phyloP scores from a whole-genome alignment of 2,797 vertebrate species.

The Sylvilagus floridanus region DNA sequence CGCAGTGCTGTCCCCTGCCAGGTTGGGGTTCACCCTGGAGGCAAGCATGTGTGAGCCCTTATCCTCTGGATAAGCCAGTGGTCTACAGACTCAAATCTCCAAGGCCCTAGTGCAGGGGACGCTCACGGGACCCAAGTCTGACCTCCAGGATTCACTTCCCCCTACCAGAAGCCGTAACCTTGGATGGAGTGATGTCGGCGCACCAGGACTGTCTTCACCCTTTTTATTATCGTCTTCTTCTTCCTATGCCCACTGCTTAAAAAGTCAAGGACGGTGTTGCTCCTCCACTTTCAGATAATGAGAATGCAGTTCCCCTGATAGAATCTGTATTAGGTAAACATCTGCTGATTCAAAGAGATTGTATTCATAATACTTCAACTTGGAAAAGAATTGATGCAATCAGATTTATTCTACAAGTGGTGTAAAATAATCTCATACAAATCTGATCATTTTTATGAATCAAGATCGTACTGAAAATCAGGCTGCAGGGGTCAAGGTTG shows the following conservation, averaged over 20 bases:
- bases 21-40: neutral
- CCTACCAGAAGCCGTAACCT: neutral
- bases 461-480: neutral
- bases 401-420: neutral
- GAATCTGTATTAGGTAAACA: slow-evolving; percentile 16
- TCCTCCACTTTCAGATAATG: slow-evolving; percentile 11
- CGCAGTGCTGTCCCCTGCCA: neutral
- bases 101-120: neutral
- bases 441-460: neutral
- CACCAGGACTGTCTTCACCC: neutral
- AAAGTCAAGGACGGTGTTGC: neutral
- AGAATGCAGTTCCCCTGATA: slow-evolving; percentile 28
- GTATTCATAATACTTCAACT: slow-evolving; percentile 26
- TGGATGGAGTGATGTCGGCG: slow-evolving; percentile 22
- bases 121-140: neutral
- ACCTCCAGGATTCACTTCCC: slow-evolving; percentile 24
- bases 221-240: slow-evolving; percentile 27
- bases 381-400: neutral
- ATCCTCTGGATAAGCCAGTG: neutral
- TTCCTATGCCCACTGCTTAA: slow-evolving; percentile 14
- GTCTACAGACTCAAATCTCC: neutral
- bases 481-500: fast-evolving
- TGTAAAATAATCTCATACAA: slow-evolving; percentile 27
- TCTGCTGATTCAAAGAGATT: slow-evolving; percentile 42
- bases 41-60: neutral